These are phyloP conservation scores for Achroia grisella DNA, from an alignment of 1,140 invertebrate genomes.

Conservation along the genomic window DNA sequence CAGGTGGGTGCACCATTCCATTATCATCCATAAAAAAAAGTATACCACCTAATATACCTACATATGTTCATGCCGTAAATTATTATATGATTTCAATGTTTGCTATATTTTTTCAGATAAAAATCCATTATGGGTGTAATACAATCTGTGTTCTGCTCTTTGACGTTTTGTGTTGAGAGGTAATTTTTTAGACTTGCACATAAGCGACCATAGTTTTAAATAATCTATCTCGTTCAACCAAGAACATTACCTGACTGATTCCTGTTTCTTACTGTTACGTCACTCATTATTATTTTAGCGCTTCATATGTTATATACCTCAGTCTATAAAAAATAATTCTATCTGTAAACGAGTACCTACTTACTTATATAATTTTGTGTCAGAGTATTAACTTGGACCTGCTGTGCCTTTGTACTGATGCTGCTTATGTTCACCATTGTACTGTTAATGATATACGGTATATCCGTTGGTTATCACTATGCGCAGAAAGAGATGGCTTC, in stretches of 20 bases:
- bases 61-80: too few relatives aligned
- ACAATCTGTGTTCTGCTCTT: slow-evolving; percentile 52
- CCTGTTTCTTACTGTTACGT: too few relatives aligned
- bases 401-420: slow-evolving; percentile 56
- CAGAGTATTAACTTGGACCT: slow-evolving; percentile 58
- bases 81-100: too few relatives aligned
- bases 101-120: slow-evolving; percentile 8
- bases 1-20: too few relatives aligned
- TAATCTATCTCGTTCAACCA: too few relatives aligned
- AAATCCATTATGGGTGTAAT: slow-evolving; percentile 41
- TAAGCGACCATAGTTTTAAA: too few relatives aligned
- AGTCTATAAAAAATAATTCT: too few relatives aligned
- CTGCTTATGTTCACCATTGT: slow-evolving; percentile 46
- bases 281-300: too few relatives aligned
- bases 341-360: background rate
- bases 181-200: too few relatives aligned
- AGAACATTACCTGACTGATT: too few relatives aligned
- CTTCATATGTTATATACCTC: slow-evolving; percentile 1
- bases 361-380: slow-evolving; percentile 4
- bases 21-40: too few relatives aligned
- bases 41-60: too few relatives aligned
- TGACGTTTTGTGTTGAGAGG: slow-evolving; percentile 57
- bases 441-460: slow-evolving; percentile 56
- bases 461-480: slow-evolving; percentile 60
- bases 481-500: slow-evolving; percentile 57